Base-by-base conservation (phyloP, 2,113 vertebrate genomes). In the Solea solea region DNA sequence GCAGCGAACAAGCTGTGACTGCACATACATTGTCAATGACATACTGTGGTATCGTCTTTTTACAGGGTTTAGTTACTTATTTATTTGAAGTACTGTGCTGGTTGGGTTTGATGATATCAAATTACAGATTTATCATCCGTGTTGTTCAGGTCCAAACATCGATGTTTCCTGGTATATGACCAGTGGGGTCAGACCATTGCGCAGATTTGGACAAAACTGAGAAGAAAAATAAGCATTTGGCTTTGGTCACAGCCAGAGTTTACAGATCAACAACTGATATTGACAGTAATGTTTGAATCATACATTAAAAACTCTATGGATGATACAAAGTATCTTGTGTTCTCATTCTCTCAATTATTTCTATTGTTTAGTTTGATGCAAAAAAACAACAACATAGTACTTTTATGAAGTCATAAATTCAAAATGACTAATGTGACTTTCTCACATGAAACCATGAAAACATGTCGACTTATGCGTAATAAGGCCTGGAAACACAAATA, bases 101-200 rank as follows among this genome's bases (percentile, higher is more conserved):
- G 34, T 6, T 6, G 34, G 34, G 1, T 34, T 34, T 34, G 34
- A 34, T 34, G 8, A 56, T 62, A 5, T 16, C 15, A 8, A 49
- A 15, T 42, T 9, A 16, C 0, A 40, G 15, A 13, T 28, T 14
- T 11, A 0, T 56, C 21, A 14, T 57, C 34, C 5, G 71, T 69
- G 48, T 40, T 49, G 1, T 39, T 13, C 88, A 96, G 95, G 92
- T 61, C 94, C 91, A 0, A 89, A 95, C 78, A 94, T 95, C 61
- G 85, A 94, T 16, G 92, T 94, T 3, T 95, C 93, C 72, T 97
- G 95, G 95, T 96, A 96, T 69, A 89, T 83, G 0, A 90, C 91
- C 1, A 92, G 95, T 0, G 91, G 94, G 6, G 94, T 96, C 89
- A 86, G 95, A 72, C 95, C 95, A 0, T 92, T 96, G 74, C 95